Percentiles rank a stretch among this genome's conserved stretches.
Conservation (phyloP, 2,888 invertebrate genomes). For the Hofmannophila pseudospretella region DNA sequence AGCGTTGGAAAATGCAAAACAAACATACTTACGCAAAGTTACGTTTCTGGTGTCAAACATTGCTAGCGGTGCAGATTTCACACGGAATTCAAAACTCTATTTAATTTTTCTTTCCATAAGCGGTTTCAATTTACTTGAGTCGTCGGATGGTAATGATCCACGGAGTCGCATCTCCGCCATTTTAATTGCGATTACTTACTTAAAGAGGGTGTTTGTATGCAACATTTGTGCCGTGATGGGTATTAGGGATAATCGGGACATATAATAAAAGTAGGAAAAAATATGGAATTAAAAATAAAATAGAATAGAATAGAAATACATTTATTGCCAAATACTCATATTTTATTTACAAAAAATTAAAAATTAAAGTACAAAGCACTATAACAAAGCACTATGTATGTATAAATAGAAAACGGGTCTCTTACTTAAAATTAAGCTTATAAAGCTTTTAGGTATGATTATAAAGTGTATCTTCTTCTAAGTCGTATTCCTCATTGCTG, state of each 20-base stretch:
- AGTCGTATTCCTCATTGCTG: no score
- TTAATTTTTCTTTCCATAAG: constrained; percentile 39
- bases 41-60: not conserved
- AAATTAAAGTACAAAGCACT: no score
- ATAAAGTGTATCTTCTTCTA: no score
- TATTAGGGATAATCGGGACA: not conserved
- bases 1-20: no score
- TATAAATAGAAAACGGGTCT: no score
- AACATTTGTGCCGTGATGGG: constrained; percentile 18
- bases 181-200: constrained; percentile 36
- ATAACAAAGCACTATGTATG: no score
- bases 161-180: constrained; percentile 30
- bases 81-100: constrained; percentile 24
- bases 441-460: no score
- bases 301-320: no score
- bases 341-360: no score
- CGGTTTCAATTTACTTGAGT: constrained; percentile 40
- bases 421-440: no score
- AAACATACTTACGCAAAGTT: no score
- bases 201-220: constrained; percentile 40
- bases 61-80: constrained; percentile 13
- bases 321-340: no score
- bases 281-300: constrained; percentile 1
- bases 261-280: not conserved
- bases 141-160: constrained; percentile 34